Evolutionary conservation across 2,888 invertebrate species (phyloP).

Genomic region (Anticlea derivata): DNA sequence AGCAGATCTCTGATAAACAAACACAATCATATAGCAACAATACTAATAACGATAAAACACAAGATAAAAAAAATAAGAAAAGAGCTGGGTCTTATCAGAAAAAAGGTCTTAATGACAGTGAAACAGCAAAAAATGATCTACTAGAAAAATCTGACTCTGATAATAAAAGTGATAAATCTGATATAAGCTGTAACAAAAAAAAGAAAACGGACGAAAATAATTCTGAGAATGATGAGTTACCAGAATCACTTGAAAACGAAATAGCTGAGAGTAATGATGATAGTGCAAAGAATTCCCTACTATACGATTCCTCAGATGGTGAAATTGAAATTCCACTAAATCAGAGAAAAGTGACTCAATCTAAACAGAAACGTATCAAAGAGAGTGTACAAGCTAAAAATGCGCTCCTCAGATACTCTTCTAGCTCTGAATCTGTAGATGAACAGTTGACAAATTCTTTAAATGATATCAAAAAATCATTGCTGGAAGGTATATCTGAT

Average conservation of each 20-base stretch:
- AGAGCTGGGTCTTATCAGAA: neutral
- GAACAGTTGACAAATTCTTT: slow-evolving; percentile 51
- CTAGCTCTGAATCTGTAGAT: slow-evolving; percentile 71
- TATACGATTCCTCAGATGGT: slow-evolving; percentile 29
- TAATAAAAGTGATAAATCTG: slow-evolving; percentile 16
- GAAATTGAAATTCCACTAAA: slow-evolving; percentile 21
- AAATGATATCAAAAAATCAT: slow-evolving; percentile 50
- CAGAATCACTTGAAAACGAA: slow-evolving; percentile 21
- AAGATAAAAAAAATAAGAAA: neutral
- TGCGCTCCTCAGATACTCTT: slow-evolving; percentile 61
- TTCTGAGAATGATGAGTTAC: slow-evolving; percentile 9
- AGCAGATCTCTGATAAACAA: slow-evolving; percentile 1
- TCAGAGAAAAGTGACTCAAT: slow-evolving; percentile 37
- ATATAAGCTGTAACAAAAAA: slow-evolving; percentile 1
- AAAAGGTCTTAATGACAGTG: slow-evolving; percentile 1
- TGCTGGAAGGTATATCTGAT: slow-evolving; percentile 47
- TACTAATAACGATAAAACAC: neutral
- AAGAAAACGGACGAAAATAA: neutral
- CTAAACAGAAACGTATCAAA: slow-evolving; percentile 52
- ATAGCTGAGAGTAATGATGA: slow-evolving; percentile 6
- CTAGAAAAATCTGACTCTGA: slow-evolving; percentile 40
- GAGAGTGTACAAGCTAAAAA: slow-evolving; percentile 67
- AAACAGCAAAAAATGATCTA: slow-evolving; percentile 11
- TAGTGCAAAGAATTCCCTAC: slow-evolving; percentile 13
- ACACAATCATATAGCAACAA: slow-evolving; percentile 7